Evolutionary conservation across 2,888 invertebrate species (phyloP).

Genomic region (Agonum fuliginosum): DNA sequence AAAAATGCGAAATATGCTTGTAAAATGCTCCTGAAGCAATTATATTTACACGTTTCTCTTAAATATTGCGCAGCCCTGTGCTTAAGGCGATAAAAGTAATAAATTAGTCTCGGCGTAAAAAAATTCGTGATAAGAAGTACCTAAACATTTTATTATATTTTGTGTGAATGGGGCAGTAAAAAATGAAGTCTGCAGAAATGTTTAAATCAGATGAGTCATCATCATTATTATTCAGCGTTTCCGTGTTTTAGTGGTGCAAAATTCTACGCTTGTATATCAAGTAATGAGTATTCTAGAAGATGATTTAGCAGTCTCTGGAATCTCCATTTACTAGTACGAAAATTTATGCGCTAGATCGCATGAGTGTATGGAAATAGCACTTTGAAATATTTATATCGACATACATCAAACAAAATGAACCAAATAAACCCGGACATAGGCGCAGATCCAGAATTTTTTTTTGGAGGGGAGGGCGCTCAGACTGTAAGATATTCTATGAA

Average conservation of each 20-base stretch:
- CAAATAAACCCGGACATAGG: background rate
- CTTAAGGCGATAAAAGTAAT: slow-evolving; percentile 35
- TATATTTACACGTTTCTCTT: slow-evolving; percentile 33
- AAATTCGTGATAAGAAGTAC: slow-evolving; percentile 48
- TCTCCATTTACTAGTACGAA: background rate
- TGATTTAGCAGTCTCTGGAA: background rate
- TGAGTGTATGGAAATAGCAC: slow-evolving; percentile 15
- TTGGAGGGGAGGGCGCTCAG: too few species aligned
- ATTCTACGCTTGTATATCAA: slow-evolving; percentile 6
- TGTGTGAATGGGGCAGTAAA: slow-evolving; percentile 36
- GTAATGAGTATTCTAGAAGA: background rate
- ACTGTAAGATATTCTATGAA: too few species aligned
- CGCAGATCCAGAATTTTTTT: too few species aligned
- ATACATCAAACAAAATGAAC: background rate
- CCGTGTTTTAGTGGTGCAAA: slow-evolving; percentile 1
- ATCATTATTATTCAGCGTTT: slow-evolving; percentile 35
- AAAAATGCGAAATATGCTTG: slow-evolving; percentile 32
- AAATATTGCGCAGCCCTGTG: slow-evolving; percentile 15
- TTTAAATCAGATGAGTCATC: slow-evolving; percentile 31
- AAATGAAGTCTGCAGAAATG: slow-evolving; percentile 40
- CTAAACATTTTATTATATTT: slow-evolving; percentile 47
- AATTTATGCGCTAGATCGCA: slow-evolving; percentile 10
- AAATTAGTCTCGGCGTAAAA: slow-evolving; percentile 39
- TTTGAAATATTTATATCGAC: slow-evolving; percentile 31
- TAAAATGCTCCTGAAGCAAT: slow-evolving; percentile 12